A percentile compares a stretch with the other conserved stretches of the same genome.
Conservation (phyloP, 2,888 invertebrate genomes). For the Leptodirus hochenwartii region DNA sequence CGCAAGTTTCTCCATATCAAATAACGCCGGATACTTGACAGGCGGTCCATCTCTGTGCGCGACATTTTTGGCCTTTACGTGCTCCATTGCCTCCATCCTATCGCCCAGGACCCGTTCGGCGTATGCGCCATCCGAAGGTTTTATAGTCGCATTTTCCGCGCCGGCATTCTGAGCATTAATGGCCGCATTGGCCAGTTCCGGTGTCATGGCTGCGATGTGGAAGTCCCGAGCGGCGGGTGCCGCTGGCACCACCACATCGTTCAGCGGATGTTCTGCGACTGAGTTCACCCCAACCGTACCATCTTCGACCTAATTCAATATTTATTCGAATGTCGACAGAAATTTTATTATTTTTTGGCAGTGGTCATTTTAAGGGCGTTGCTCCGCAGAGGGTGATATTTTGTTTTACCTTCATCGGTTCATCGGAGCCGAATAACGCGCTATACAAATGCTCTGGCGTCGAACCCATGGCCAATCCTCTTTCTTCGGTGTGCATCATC, state of each 20-base stretch:
- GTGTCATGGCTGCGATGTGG: conserved; percentile 14
- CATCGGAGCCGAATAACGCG: conserved; percentile 18
- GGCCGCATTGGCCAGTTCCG: conserved; percentile 14
- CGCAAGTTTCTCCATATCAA: not conserved
- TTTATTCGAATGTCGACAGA: conserved; percentile 1
- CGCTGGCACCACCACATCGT: conserved; percentile 23
- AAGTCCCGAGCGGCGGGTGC: conserved; percentile 3
- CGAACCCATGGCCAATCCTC: conserved; percentile 19
- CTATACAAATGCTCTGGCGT: conserved; percentile 20
- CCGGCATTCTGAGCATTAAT: conserved; percentile 15
- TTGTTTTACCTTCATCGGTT: conserved; percentile 8
- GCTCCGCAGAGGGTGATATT: conserved; percentile 4
- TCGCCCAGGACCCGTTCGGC: not conserved
- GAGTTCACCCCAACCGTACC: conserved; percentile 18
- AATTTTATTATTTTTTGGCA: not conserved
- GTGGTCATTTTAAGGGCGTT: not conserved
- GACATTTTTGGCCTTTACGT: conserved; percentile 6
- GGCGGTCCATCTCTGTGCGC: conserved; percentile 10
- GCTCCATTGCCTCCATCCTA: conserved; percentile 6
- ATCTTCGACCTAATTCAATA: not conserved
- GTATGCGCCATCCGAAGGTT: conserved; percentile 8
- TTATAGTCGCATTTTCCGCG: conserved; percentile 5
- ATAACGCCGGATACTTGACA: conserved; percentile 12
- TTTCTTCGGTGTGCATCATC: conserved; percentile 24
- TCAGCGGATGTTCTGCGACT: conserved; percentile 21